Conservation (phyloP, 2,888 invertebrate species). For the Polyploca ridens region DNA sequence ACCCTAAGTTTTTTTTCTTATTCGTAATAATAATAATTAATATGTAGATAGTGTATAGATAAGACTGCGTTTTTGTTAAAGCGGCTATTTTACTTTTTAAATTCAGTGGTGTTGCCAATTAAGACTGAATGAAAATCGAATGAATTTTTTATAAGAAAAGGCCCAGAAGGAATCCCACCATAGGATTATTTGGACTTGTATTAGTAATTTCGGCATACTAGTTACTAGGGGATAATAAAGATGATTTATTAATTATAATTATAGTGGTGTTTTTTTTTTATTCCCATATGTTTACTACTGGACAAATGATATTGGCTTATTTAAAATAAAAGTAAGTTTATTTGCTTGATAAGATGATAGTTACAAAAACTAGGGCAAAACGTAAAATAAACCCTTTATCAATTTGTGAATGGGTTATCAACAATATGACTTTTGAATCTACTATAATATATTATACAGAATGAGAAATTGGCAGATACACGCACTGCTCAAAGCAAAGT, state of each 20-base stretch:
- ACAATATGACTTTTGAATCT: no score
- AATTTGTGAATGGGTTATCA: no score
- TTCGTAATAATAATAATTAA: slow-evolving; percentile 29
- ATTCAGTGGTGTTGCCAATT: slow-evolving; percentile 72
- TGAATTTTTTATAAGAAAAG: slow-evolving; percentile 31
- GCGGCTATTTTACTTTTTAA: slow-evolving; percentile 32
- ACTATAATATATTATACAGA: no score
- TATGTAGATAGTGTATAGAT: slow-evolving; percentile 49
- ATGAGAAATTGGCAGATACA: no score
- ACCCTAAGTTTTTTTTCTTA: slow-evolving; percentile 21
- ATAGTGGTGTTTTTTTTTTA: slow-evolving; percentile 30
- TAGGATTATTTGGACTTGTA: slow-evolving; percentile 56
- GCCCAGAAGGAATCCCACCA: slow-evolving; percentile 72
- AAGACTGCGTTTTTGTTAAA: slow-evolving; percentile 47
- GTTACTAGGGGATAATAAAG: slow-evolving; percentile 66
- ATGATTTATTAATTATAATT: slow-evolving; percentile 58
- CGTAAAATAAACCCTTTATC: no score
- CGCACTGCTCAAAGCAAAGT: no score
- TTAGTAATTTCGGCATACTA: slow-evolving; percentile 38
- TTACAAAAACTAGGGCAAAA: no score
- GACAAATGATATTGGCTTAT: no score
- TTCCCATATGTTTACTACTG: not conserved
- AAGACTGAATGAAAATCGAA: slow-evolving; percentile 60
- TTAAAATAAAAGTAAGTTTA: no score
- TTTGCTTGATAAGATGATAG: no score